Percentiles rank a stretch among this genome's conserved stretches.
Evolutionary conservation across 2,888 invertebrate genomes (phyloP).

Genomic region (Julus scandinavius): DNA sequence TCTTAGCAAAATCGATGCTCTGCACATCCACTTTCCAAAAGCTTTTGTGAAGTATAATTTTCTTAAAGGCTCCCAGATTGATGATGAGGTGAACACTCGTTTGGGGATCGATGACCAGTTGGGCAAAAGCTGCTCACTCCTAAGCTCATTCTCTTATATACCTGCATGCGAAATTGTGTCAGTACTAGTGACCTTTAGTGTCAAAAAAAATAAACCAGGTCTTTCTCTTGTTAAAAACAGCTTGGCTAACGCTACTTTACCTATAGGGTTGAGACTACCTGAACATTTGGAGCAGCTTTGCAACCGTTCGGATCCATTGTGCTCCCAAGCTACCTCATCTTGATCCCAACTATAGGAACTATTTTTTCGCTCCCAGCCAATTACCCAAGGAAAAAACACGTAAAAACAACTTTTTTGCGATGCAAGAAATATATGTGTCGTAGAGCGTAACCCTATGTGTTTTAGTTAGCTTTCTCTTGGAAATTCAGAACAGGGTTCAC

Average conservation of each 20-base stretch:
- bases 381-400: not conserved
- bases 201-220: conserved; percentile 52
- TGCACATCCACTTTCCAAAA: conserved; percentile 40
- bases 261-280: not conserved
- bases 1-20: not conserved
- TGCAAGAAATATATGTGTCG: not conserved
- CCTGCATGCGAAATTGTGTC: conserved; percentile 47
- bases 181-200: conserved; percentile 49
- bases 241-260: not conserved
- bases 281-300: not conserved
- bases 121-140: conserved; percentile 47
- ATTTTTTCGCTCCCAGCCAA: not conserved
- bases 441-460: conserved; percentile 3
- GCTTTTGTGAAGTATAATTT: not conserved
- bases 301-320: not conserved
- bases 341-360: not conserved
- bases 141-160: conserved; percentile 44
- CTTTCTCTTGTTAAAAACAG: conserved; percentile 38
- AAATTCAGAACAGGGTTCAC: not conserved
- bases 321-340: conserved; percentile 14
- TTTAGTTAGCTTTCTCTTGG: not conserved
- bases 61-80: conserved; percentile 12
- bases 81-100: conserved; percentile 39
- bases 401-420: not conserved
- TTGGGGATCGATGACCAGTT: conserved; percentile 50